These are phyloP conservation scores for Siphonodentalium dalli DNA, from an alignment of 2,888 invertebrate species.

Conservation along the genomic window DNA sequence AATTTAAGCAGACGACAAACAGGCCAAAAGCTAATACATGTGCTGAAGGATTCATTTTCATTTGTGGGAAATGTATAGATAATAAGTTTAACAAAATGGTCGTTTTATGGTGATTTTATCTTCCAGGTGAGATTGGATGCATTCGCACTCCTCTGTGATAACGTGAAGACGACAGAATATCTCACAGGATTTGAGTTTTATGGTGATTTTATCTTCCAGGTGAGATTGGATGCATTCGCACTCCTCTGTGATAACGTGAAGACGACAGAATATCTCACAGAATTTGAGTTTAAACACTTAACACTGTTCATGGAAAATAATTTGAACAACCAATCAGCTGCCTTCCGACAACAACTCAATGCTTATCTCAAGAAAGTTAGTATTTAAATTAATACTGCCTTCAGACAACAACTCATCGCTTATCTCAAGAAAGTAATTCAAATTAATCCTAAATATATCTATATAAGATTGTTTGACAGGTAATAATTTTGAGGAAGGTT, in stretches of 20 bases:
- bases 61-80: too few relatives aligned
- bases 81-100: too few relatives aligned
- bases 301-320: slow-evolving; percentile 74
- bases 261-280: slow-evolving; percentile 74
- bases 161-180: slow-evolving; percentile 75
- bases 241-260: slow-evolving; percentile 78
- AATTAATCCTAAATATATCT: too few relatives aligned
- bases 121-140: slow-evolving; percentile 75
- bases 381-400: not conserved
- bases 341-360: slow-evolving; percentile 75
- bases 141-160: slow-evolving; percentile 76
- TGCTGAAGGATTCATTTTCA: too few relatives aligned
- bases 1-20: too few relatives aligned
- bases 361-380: slow-evolving; percentile 76
- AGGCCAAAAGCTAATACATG: too few relatives aligned
- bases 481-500: too few relatives aligned
- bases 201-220: slow-evolving; percentile 66
- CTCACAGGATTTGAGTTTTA: slow-evolving; percentile 72
- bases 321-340: slow-evolving; percentile 74
- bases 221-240: slow-evolving; percentile 74
- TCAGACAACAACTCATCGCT: not conserved
- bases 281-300: slow-evolving; percentile 73
- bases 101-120: slow-evolving; percentile 7
- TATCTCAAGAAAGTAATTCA: too few relatives aligned
- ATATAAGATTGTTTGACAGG: too few relatives aligned